Base-by-base conservation (phyloP, 2,113 vertebrate genomes). In the Indicator maculatus region DNA sequence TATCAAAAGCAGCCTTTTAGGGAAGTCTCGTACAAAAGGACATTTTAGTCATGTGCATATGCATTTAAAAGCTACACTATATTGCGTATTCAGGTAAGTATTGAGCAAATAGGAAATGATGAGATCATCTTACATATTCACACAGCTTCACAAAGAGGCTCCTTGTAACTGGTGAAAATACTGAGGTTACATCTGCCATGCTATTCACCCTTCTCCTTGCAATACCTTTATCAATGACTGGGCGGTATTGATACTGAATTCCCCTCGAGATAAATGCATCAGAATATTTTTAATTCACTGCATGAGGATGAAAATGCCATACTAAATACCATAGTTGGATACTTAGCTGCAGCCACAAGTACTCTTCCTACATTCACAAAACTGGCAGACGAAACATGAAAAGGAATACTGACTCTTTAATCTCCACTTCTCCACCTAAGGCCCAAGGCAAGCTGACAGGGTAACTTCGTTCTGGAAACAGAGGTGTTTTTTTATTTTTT, bases 321-420 rank as follows among this genome's bases (percentile, higher is more conserved):
- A 88, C 89, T 97, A 97, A 97, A 96, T 95, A 86, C 94, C 94
- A 91, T 59, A 93, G 97, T 93, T 16, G 16, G 96, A 93, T 94
- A 96, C 96, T 98, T 97, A 93, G 95, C 97, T 96, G 92, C 93
- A 97, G 95, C 97, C 96, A 97, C 96, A 93, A 92, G 90, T 97
- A 97, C 95, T 97, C 96, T 95, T 97, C 97, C 97, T 97, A 98
- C 97, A 98, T 98, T 98, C 98, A 98, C 98, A 97, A 98, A 98
- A 98, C 98, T 98, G 97, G 97, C 98, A 98, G 97, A 97, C 24
- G 97, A 98, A 98, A 98, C 98, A 98, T 99, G 98, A 98, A 99
- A 99, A 99, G 98, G 98, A 99, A 99, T 98, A 98, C 98, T 97
- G 98, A 94, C 98, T 98, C 98, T 99, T 98, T 99, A 98, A 98